phyloP scores from a whole-genome alignment of 1,140 invertebrate genomes.

The Drosophila takahashii region DNA sequence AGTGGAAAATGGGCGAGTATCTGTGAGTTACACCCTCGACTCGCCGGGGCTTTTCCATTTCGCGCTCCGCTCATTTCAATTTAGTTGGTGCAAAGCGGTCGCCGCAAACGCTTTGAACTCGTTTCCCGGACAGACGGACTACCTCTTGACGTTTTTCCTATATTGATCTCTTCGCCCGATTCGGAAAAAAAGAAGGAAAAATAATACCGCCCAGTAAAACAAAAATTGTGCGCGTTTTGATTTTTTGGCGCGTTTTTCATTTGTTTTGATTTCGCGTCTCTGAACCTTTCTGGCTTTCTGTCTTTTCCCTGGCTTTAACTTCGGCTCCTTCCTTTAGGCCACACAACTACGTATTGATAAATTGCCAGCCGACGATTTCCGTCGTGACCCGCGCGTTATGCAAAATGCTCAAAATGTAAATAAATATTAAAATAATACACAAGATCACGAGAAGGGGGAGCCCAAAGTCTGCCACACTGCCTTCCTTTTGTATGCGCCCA shows the following conservation, averaged over 20 bases:
- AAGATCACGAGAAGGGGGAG: constrained; percentile 54
- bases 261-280: constrained; percentile 53
- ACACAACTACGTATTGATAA: constrained; percentile 81
- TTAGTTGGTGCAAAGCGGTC: constrained; percentile 71
- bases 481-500: constrained; percentile 25
- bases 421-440: constrained; percentile 84
- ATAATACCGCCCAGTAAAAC: constrained; percentile 2
- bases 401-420: constrained; percentile 82
- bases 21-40: constrained; percentile 57
- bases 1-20: constrained; percentile 51
- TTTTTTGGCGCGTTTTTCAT: constrained; percentile 80
- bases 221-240: constrained; percentile 75
- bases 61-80: constrained; percentile 74
- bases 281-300: constrained; percentile 54
- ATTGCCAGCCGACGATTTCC: constrained; percentile 84
- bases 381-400: constrained; percentile 84
- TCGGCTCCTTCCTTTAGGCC: constrained; percentile 52
- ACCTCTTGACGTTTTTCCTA: constrained; percentile 39
- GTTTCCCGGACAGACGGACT: constrained; percentile 67
- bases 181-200: constrained; percentile 15
- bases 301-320: background rate
- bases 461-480: constrained; percentile 29
- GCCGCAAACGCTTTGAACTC: constrained; percentile 82
- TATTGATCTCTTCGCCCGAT: constrained; percentile 63
- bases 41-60: constrained; percentile 63